A percentile compares a stretch with the other conserved stretches of the same genome.
These are phyloP conservation scores for Colletes latitarsis DNA, from an alignment of 1,140 invertebrate species.

Conservation along the genomic window DNA sequence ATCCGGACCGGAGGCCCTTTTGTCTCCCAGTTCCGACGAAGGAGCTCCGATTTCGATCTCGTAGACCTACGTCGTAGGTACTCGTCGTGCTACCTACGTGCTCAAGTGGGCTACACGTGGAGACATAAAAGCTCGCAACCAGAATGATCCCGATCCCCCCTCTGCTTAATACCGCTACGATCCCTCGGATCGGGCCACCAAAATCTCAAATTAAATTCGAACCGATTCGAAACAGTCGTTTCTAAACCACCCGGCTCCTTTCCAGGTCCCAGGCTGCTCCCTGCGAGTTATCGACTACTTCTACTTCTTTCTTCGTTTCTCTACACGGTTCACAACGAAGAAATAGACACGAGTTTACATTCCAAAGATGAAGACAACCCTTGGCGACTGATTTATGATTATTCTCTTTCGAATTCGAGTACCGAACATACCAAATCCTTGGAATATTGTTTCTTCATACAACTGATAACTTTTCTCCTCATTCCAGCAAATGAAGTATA, in stretches of 20 bases:
- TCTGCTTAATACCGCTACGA: constrained; percentile 4
- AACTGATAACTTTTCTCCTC: no score
- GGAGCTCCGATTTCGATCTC: constrained; percentile 71
- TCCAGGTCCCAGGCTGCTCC: constrained; percentile 23
- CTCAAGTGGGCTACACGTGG: constrained; percentile 54
- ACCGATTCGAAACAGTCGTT: constrained; percentile 40
- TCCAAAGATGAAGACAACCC: no score
- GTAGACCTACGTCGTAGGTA: constrained; percentile 51
- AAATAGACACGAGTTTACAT: no score
- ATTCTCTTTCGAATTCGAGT: no score
- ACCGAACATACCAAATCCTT: no score
- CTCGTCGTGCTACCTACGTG: constrained; percentile 53
- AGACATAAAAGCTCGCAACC: constrained; percentile 62
- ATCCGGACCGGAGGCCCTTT: constrained; percentile 46
- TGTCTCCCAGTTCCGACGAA: constrained; percentile 51
- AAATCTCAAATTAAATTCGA: constrained; percentile 56
- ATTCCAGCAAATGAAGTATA: no score
- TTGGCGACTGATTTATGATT: no score
- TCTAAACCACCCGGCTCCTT: constrained; percentile 37
- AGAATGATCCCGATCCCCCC: constrained; percentile 45
- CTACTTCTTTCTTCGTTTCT: no score
- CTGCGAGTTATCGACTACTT: neutral
- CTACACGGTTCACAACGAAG: no score
- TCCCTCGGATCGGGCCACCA: constrained; percentile 26
- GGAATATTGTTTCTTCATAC: no score